A percentile compares a stretch with the other conserved stretches of the same genome.
phyloP scores from a whole-genome alignment of 1,140 invertebrate genomes.

The Drosophila neocordata region DNA sequence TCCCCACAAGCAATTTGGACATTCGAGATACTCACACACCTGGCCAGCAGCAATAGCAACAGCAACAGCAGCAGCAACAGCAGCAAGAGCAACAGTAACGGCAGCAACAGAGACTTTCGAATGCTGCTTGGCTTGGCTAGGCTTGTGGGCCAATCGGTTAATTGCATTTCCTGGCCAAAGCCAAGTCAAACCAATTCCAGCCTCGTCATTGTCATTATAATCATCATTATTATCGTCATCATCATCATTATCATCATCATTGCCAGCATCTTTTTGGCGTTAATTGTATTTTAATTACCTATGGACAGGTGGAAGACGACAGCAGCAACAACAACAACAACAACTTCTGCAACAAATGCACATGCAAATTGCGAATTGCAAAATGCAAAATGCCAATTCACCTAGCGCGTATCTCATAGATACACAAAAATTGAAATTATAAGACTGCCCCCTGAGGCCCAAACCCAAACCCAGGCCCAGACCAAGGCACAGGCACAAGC shows the following conservation, averaged over 20 bases:
- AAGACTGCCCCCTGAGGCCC: constrained; percentile 35
- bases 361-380: constrained; percentile 51
- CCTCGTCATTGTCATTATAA: constrained; percentile 31
- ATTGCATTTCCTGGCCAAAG: constrained; percentile 70
- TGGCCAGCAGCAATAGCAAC: constrained; percentile 24
- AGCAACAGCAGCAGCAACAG: constrained; percentile 25
- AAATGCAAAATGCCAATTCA: constrained; percentile 75
- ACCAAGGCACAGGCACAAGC: constrained; percentile 16
- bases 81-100: constrained; percentile 26
- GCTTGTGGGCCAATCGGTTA: constrained; percentile 75
- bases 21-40: constrained; percentile 34
- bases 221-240: constrained; percentile 27
- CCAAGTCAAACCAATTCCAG: constrained; percentile 8
- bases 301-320: constrained; percentile 29
- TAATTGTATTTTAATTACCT: constrained; percentile 72
- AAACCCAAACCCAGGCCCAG: constrained; percentile 21
- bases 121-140: constrained; percentile 38
- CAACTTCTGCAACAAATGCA: constrained; percentile 16
- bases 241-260: constrained; percentile 21
- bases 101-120: constrained; percentile 59
- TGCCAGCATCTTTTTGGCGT: constrained; percentile 55
- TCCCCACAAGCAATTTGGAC: constrained; percentile 52
- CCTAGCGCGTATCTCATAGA: constrained; percentile 66
- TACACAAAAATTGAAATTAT: constrained; percentile 73
- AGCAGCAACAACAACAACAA: constrained; percentile 1